Base-by-base conservation (phyloP, 2,113 vertebrate genomes). In the Perca flavescens region DNA sequence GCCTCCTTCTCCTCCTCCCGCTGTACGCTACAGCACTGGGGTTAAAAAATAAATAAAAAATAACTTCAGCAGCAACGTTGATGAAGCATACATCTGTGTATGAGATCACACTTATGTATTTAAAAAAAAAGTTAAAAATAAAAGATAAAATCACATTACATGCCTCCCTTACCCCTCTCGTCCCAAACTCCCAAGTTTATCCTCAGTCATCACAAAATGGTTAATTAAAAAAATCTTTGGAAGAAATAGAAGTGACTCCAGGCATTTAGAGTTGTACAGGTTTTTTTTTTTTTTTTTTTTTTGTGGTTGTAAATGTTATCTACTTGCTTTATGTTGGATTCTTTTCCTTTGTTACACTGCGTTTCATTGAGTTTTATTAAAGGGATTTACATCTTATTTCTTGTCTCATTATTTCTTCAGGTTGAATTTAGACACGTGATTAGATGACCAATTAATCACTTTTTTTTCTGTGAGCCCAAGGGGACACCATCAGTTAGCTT, bases 301-400 rank as follows among this genome's bases (percentile, higher is more conserved):
- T 93, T 95, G 96, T 97, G 96, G 95, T 97, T 97, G 96, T 97
- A 96, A 96, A 97, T 97, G 96, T 96, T 96, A 94, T 94, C 93
- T 91, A 92, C 90, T 95, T 95, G 91, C 91, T 93, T 94, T 95
- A 90, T 93, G 90, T 94, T 95, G 89, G 83, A 89, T 94, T 92
- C 77, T 95, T 91, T 93, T 94, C 93, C 91, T 94, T 94, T 92
- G 95, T 96, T 96, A 95, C 94, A 94, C 94, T 95, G 95, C 93
- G 84, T 93, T 95, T 96, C 94, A 93, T 94, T 94, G 91, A 93
- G 93, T 97, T 97, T 97, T 97, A 97, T 97, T 97, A 97, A 97
- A 97, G 94, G 95, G 94, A 96, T 95, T 95, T 95, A 90, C 93
- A 94, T 94, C 94, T 92, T 95, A 85, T 56, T 43, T 67, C 25